A percentile compares a stretch with the other conserved stretches of the same genome.
Evolutionary conservation across 2,113 vertebrate genomes (phyloP).

Genomic region (Cephalopterus ornatus): DNA sequence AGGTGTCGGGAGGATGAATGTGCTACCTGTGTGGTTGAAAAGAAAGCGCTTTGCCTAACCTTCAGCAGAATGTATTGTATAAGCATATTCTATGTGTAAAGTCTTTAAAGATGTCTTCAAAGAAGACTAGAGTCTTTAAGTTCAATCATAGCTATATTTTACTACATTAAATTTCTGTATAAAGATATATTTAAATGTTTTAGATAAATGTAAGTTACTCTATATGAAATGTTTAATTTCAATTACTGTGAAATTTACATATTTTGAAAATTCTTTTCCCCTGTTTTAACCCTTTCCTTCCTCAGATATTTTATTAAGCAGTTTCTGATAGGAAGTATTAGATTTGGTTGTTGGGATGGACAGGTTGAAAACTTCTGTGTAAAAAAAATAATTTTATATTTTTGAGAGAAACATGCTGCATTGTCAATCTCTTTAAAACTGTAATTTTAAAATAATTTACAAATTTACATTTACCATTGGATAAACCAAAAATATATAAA

Average conservation of each 20-base stretch:
- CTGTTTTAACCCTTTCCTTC: constrained; percentile 59
- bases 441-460: constrained; percentile 71
- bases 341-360: constrained; percentile 59
- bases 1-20: constrained; percentile 34
- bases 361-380: constrained; percentile 65
- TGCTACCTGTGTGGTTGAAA: constrained; percentile 76
- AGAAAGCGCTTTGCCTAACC: constrained; percentile 82
- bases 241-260: constrained; percentile 84
- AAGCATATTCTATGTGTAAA: constrained; percentile 82
- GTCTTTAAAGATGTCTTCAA: constrained; percentile 84
- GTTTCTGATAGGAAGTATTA: constrained; percentile 63
- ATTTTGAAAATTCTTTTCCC: constrained; percentile 68
- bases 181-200: constrained; percentile 83
- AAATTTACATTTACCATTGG: constrained; percentile 70
- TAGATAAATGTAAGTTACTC: constrained; percentile 79
- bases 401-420: constrained; percentile 76
- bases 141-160: constrained; percentile 88
- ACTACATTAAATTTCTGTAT: constrained; percentile 83
- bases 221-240: constrained; percentile 78
- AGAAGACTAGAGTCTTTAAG: constrained; percentile 87
- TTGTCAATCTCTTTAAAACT: constrained; percentile 70
- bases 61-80: constrained; percentile 86
- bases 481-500: constrained; percentile 66
- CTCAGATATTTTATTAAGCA: constrained; percentile 64
- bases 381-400: constrained; percentile 79